Conservation (phyloP, 2,888 invertebrate species). For the Cancer borealis region DNA sequence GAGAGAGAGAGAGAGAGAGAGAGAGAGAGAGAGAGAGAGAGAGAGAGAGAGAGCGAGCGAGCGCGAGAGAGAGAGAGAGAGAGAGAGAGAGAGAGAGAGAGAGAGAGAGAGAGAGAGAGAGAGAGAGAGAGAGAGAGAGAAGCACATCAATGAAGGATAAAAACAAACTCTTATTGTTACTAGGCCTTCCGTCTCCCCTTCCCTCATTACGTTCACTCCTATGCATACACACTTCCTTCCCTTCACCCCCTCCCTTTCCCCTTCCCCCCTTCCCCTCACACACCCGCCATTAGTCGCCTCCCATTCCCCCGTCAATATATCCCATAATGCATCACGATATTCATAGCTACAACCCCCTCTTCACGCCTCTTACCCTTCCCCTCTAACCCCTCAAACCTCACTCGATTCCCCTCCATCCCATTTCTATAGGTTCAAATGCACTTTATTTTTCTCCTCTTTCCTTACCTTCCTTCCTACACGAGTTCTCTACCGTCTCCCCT, state of each 20-base stretch:
- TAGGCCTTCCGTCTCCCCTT: neutral
- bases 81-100: neutral
- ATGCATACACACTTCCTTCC: neutral
- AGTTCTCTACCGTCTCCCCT: neutral
- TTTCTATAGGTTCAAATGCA: neutral
- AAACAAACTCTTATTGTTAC: neutral
- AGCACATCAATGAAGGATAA: neutral
- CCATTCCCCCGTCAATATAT: neutral
- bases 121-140: conserved; percentile 10
- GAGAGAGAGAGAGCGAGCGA: neutral
- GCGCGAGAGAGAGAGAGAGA: neutral
- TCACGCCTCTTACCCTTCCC: neutral
- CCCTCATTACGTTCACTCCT: neutral
- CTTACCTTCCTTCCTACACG: neutral
- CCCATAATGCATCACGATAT: neutral
- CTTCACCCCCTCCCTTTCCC: neutral
- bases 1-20: conserved; percentile 27
- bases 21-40: neutral
- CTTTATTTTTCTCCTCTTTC: neutral
- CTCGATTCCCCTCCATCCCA: neutral
- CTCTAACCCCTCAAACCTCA: neutral
- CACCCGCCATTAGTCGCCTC: neutral
- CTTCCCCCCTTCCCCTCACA: neutral
- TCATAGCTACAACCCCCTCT: neutral
- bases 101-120: conserved; percentile 21